Percentiles rank a stretch among this genome's conserved stretches.
phyloP scores from a whole-genome alignment of 2,113 vertebrate genomes.

The Callaeas wilsoni region DNA sequence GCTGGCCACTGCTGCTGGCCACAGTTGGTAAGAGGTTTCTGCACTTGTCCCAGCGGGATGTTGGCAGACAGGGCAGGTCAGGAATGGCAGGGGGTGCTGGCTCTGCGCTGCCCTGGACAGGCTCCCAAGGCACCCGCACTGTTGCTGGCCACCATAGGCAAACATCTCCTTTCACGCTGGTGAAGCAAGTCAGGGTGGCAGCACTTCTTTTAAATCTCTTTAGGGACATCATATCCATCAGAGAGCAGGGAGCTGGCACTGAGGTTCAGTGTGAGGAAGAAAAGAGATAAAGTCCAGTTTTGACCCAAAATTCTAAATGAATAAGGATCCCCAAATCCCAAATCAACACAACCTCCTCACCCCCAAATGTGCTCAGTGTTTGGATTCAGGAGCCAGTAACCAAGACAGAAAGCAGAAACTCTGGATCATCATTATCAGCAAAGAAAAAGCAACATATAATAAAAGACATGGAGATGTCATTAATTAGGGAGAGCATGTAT shows the following conservation, averaged over 20 bases:
- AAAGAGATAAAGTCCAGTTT: neutral
- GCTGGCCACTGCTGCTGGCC: neutral
- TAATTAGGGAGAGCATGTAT: neutral
- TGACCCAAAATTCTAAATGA: fast-evolving
- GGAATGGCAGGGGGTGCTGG: neutral
- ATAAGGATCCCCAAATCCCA: fast-evolving
- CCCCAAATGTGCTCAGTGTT: fast-evolving
- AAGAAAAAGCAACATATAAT: neutral
- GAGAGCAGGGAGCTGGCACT: neutral
- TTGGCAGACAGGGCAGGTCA: neutral
- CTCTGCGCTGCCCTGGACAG: neutral
- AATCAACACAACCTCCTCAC: fast-evolving
- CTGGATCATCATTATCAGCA: neutral
- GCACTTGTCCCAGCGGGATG: neutral
- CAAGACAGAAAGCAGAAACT: neutral
- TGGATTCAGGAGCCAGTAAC: neutral
- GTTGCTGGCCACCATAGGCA: fast-evolving
- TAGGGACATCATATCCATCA: fast-evolving
- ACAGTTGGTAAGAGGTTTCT: neutral
- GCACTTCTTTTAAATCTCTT: neutral
- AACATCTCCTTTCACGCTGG: fast-evolving
- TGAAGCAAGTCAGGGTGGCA: neutral
- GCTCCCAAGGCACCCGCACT: neutral
- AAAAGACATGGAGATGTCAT: neutral
- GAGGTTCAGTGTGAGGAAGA: fast-evolving